Evolutionary conservation across 1,140 invertebrate genomes (phyloP), one percentile per base, ranked within the genome.

Genomic region (Heliothis subflexa): DNA sequence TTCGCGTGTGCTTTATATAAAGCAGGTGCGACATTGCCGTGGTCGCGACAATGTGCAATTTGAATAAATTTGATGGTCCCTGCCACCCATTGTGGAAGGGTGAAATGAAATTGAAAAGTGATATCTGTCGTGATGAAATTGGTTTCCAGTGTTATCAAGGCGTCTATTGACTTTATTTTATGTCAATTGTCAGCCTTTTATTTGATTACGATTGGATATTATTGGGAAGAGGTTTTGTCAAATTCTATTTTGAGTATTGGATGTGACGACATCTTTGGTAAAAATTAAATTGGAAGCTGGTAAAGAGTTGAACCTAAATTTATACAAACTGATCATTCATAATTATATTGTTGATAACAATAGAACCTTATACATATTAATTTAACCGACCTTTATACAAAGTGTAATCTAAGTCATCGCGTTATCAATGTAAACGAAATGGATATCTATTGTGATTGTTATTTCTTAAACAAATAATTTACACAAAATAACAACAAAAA

Each of bases 21-120:
- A 78, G 59, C 79, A 81, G 79, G 76, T 78, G 68, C 71, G 83
- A 85, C 62, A 77, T 79, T 82, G 21, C 18, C 18, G 85, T 77
- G 84, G 87, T 81, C 82, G 85, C 83, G 90, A 92, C 90, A 93
- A 76, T 83, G 79, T 71, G 81, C 89, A 92, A 91, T 93, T 93
- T 94, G 90, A 94, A 94, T 94, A 93, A 87, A 92, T 93, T 93
- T 91, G 89, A 93, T 89, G 86, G 86, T 78, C 77, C 80, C 81
- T 61, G 68, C 76, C 72, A 54, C 76, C 84, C 82, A 80, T 88
- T 86, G 85, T 84, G 86, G 87, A 85, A 86, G 88, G 88, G 85
- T 86, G 86, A 47, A 64, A 86, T 78, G 84, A 82, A 89, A 92
- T 91, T 78, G 88, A 86, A 88, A 92, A 93, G 84, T 93, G 90